These are phyloP conservation scores for Enteromius fasciolatus DNA, from an alignment of 2,797 vertebrate species.

Conservation along the genomic window DNA sequence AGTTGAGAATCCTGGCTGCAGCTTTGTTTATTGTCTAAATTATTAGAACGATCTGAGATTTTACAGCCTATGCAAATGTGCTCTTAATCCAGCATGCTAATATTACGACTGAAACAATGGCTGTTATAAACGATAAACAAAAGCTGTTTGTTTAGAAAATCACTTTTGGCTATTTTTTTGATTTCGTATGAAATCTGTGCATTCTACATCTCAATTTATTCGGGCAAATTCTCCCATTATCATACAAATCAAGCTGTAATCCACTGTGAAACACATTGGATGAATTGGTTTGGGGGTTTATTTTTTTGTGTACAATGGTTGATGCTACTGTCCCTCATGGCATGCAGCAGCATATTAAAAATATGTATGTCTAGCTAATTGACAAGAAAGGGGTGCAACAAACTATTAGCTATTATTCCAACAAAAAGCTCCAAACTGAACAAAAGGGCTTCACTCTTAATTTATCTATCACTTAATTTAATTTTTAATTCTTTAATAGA, in stretches of 20 bases:
- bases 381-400: conserved; percentile 73
- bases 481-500: conserved; percentile 64
- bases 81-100: conserved; percentile 49
- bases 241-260: conserved; percentile 70
- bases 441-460: conserved; percentile 57
- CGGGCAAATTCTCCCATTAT: conserved; percentile 66
- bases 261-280: conserved; percentile 71
- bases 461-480: conserved; percentile 61
- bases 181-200: conserved; percentile 15
- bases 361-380: conserved; percentile 73
- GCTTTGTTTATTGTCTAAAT: conserved; percentile 16
- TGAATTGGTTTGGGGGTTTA: conserved; percentile 65
- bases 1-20: neutral
- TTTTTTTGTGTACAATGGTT: conserved; percentile 68
- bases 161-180: neutral
- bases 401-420: conserved; percentile 30
- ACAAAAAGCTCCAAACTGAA: conserved; percentile 60
- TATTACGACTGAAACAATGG: conserved; percentile 27
- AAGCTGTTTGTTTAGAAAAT: conserved; percentile 35
- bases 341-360: conserved; percentile 72
- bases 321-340: conserved; percentile 70
- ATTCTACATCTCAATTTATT: conserved; percentile 55
- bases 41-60: conserved; percentile 62
- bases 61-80: conserved; percentile 56
- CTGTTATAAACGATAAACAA: conserved; percentile 6